Evolutionary conservation across 1,140 invertebrate species (phyloP), one percentile per base, ranked within the genome.

Genomic region (Pomacea maculata): DNA sequence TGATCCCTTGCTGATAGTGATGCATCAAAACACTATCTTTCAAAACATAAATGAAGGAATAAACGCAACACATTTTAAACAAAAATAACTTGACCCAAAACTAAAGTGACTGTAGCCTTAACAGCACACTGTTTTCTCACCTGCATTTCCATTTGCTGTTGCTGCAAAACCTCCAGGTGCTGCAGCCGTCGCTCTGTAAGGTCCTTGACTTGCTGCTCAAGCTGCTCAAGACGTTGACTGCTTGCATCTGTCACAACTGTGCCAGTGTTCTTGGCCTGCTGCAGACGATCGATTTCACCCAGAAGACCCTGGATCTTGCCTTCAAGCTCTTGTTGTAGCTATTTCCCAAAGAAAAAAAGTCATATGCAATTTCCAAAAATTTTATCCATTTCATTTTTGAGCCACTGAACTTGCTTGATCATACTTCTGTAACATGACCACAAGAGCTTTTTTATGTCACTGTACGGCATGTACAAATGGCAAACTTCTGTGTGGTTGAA

Each of bases 311-410:
- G 70, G 83, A 89, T 88, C 79, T 86, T 86, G 15, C 61, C 68
- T 76, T 89, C 88, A 77, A 89, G 78, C 15, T 89, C 88, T 64
- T 86, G 83, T 71, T 89, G 88, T 74, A 85, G 84, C 88, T 89
- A 63, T 45, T 75, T 45, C 63, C 0, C 55, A 55, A 0, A 61
- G 57, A 61, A 11, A 17, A 61, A 61, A 61, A 17, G 57, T 61
- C 15, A 17, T 61, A 11, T 61, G 57, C 11, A 61, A 61, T 61
- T 4, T 45, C 34, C 34, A 45, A 45, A 45, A 45, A 45, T 6
- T 45, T 6, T 45, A 45, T 45, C 34, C 2, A 45, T 45, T 45
- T 45, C 34, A 45, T 45, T 45, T 2, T 45, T 45, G 34, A 45
- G 6, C 34, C 34, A 45, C 34, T 45, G 34, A 45, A 45, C 34